Evolutionary conservation across 2,113 vertebrate genomes (phyloP), one percentile per base, ranked within the genome.

Genomic region (Proterorhinus semilunaris): DNA sequence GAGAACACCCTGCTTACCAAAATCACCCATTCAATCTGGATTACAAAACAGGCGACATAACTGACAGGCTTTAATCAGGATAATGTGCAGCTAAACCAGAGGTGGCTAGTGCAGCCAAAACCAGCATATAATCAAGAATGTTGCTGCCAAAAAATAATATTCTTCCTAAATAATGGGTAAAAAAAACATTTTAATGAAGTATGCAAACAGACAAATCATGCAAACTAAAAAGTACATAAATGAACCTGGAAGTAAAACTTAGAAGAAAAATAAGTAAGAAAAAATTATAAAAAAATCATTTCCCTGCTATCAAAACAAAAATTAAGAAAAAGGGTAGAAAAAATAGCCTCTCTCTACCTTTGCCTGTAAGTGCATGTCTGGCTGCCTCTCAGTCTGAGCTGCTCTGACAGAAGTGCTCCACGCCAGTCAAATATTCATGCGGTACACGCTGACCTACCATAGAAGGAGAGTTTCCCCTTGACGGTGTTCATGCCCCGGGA

Each of bases 381-480:
- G 66, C 83, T 76, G 76, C 75, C 64, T 74, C 52, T 88, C 51
- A 72, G 76, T 77, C 71, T 83, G 80, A 90, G 75, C 57, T 1
- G 75, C 57, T 78, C 80, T 90, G 89, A 90, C 88, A 88, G 76
- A 85, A 83, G 66, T 62, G 73, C 67, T 53, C 52, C 69, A 65
- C 6, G 2, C 47, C 70, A 76, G 81, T 91, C 82, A 91, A 86
- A 91, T 88, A 87, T 91, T 88, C 46, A 89, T 87, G 82, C 17
- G 6, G 4, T 42, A 71, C 66, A 47, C 66, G 66, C 73, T 78
- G 80, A 87, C 94, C 91, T 86, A 99, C 98, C 98, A 50, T 97
- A 99, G 90, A 98, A 98, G 0, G 91, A 95, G 83, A 99, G 87
- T 74, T 98, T 98, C 50, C 98, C 97, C 72, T 94, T 92, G 5